Evolutionary conservation across 64 coral and sea anemone species (phyloP).

Genomic region (Acropora yongei): DNA sequence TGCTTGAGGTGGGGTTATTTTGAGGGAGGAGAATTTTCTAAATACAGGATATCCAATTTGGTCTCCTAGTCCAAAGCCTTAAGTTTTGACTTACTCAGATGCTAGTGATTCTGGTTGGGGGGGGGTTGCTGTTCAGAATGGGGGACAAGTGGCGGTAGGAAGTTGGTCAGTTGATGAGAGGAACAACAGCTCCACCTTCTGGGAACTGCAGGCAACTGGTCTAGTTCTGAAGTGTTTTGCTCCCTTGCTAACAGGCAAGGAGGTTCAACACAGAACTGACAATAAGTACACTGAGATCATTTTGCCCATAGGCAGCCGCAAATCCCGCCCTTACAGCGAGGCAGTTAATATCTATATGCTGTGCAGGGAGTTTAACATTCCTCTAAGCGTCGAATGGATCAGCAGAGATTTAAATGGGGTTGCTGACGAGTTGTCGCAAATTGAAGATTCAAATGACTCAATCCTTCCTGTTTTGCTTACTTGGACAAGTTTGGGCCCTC

Average conservation of each 20-base stretch:
- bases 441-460: neutral
- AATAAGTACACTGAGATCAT: conserved; percentile 27
- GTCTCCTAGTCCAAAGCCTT: neutral
- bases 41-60: conserved; percentile 49
- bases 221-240: conserved; percentile 28
- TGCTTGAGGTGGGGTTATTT: neutral
- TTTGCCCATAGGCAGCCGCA: neutral
- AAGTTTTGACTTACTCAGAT: conserved; percentile 44
- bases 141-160: conserved; percentile 1
- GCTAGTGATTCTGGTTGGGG: conserved; percentile 36
- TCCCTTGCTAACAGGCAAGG: neutral
- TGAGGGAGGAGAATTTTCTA: neutral
- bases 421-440: conserved; percentile 3
- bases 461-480: conserved; percentile 9
- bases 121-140: conserved; percentile 1
- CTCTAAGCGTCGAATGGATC: conserved; percentile 20
- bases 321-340: neutral
- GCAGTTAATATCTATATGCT: conserved; percentile 27
- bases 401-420: conserved; percentile 11
- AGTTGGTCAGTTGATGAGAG: conserved; percentile 10
- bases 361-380: conserved; percentile 6
- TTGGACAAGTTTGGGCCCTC: conserved; percentile 36
- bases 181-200: conserved; percentile 10
- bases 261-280: conserved; percentile 5
- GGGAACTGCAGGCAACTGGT: neutral